These are phyloP conservation scores for Sarcophaga carnaria DNA, from an alignment of 2,888 invertebrate species.

Conservation along the genomic window DNA sequence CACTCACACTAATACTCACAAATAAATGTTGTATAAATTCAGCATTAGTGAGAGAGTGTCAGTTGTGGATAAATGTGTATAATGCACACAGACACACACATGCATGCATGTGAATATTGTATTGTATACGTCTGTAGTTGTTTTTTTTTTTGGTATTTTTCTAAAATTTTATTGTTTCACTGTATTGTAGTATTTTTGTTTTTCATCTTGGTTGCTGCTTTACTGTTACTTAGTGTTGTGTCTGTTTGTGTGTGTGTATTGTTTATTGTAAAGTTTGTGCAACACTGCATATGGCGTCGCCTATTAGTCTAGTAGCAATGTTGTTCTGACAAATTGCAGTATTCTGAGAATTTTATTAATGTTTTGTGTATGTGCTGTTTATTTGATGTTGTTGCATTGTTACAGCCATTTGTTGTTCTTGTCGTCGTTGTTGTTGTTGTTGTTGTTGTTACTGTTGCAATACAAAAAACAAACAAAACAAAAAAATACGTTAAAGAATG, in stretches of 20 bases:
- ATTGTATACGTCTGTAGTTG: conserved; percentile 5
- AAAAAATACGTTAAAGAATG: neutral
- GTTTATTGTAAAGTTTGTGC: conserved; percentile 54
- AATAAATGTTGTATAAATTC: conserved; percentile 22
- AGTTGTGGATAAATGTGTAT: conserved; percentile 21
- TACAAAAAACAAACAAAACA: conserved; percentile 16
- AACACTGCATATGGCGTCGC: conserved; percentile 67
- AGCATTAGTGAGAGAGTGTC: neutral
- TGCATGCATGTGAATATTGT: conserved; percentile 17
- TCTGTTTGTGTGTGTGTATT: conserved; percentile 19
- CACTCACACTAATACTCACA: neutral
- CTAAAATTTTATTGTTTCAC: conserved; percentile 45
- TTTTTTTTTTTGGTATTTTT: neutral
- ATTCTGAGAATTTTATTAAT: conserved; percentile 68
- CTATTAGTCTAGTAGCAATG: conserved; percentile 68
- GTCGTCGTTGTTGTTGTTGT: neutral
- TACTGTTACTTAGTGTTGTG: neutral
- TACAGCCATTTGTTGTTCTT: neutral
- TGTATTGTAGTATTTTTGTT: conserved; percentile 2
- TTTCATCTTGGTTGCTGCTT: neutral
- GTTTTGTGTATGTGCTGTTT: conserved; percentile 51
- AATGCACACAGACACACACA: neutral
- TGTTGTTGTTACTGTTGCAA: conserved; percentile 10
- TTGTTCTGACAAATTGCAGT: conserved; percentile 68
- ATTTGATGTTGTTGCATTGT: conserved; percentile 53